Evolutionary conservation across 2,888 invertebrate species (phyloP), one percentile per base, ranked within the genome.

Genomic region (Unio delphinus): DNA sequence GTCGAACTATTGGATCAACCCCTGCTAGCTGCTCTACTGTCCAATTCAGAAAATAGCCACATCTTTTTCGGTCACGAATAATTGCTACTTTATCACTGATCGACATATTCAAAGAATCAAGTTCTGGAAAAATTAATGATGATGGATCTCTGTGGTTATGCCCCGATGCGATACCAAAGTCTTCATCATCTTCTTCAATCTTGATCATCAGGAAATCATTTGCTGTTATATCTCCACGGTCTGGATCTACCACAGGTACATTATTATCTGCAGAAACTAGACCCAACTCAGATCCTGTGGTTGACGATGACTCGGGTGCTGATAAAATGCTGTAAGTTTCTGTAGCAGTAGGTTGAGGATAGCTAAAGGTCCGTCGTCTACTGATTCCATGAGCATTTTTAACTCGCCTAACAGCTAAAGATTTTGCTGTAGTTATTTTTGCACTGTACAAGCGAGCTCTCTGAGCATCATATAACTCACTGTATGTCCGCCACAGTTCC

Each of bases 1-100:
- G 79, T n/a, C 75, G 69, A 26, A 79, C 69, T 23, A 65, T 58
- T 1, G 65, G 65, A 56, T 69, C 59, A n/a, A 79, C 69, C 18
- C 59, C 64, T 45, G 69, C 55, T n/a, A 81, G 77, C 72, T 81
- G 75, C 30, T 73, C 77, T 62, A 72, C 74, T 23, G 72, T 74
- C 73, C 75, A 81, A 56, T 75, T 77, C 20, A 80, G 75, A 64
- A 80, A 81, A 73, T 79, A 81, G 71, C 80, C 79, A 70, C 74
- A 62, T 62, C 80, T 76, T 60, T 80, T 76, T 11, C 80, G 68
- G 15, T 72, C 70, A 23, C 79, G 76, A 75, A 80, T 77, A 20
- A 80, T 71, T 30, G 72, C 61, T 15, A 68, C 60, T 62, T 45
- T 62, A 56, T 67, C 67, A 30, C 55, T 45, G 45, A 67, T 67